Evolutionary conservation across 2,888 invertebrate genomes (phyloP).

Genomic region (Conops quadrifasciatus): DNA sequence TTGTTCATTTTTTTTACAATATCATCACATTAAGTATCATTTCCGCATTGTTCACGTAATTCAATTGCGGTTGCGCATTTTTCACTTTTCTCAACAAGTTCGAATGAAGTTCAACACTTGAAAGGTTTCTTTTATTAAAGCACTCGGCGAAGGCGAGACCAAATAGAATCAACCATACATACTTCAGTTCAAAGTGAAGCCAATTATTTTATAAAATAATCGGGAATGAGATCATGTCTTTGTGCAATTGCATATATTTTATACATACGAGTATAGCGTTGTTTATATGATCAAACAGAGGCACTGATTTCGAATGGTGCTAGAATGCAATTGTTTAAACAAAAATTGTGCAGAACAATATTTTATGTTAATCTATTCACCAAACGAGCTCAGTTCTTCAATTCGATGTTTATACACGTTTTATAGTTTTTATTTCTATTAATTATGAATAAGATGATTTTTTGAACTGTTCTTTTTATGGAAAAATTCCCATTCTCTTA

Average conservation of each 20-base stretch:
- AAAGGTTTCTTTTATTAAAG: constrained; percentile 43
- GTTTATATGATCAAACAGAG: constrained; percentile 43
- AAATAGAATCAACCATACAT: not conserved
- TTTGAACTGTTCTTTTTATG: no score
- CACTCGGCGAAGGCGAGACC: not conserved
- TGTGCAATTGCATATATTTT: no score
- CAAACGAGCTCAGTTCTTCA: constrained; percentile 50
- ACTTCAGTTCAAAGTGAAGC: not conserved
- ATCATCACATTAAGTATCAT: not conserved
- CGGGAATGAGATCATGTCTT: no score
- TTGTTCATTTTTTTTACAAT: not conserved
- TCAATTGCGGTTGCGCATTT: constrained; percentile 23
- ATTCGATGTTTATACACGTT: constrained; percentile 39
- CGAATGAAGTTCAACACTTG: constrained; percentile 40
- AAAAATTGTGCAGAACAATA: constrained; percentile 32
- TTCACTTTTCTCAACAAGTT: constrained; percentile 24
- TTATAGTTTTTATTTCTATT: no score
- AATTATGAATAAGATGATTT: no score
- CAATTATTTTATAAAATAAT: not conserved
- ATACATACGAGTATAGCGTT: not conserved
- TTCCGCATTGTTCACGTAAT: constrained; percentile 6
- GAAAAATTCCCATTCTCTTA: no score
- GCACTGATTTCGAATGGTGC: constrained; percentile 53
- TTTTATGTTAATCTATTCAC: constrained; percentile 47
- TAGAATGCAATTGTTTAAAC: constrained; percentile 41